Base-by-base conservation (phyloP, 2,888 invertebrate genomes). In the Plebejus anna region DNA sequence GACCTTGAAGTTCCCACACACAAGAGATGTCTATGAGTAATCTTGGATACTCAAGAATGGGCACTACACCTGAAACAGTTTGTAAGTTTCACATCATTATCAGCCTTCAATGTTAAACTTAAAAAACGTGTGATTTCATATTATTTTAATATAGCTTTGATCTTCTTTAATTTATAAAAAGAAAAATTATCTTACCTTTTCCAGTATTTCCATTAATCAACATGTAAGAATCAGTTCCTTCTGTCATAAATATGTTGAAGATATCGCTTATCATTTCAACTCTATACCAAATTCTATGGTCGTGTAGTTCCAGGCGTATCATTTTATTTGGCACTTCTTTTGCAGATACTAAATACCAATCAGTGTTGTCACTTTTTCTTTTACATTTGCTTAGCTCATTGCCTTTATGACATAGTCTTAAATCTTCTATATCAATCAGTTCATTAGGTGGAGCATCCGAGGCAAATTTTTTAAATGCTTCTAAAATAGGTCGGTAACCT, bases 401-500 rank as follows among this genome's bases (percentile, higher is more conserved):
- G 1, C 42, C 76, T 38, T 81, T 83, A n/a, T 82, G 82, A 59
- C 87, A 89, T 61, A 82, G 80, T n/a, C 78, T 81, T 0, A 91
- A 78, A 59, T 92, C 92, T 83, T 94, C 92, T 38, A 94, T 90
- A 61, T 94, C 96, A 0, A 84, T 75, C 51, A 95, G 88, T 75
- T 87, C 91, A 13, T 77, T 84, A n/a, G 79, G 75, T 57, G 82
- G 90, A 13, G 95, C 94, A 81, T 96, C 96, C 4, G 83, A 88
- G 0, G 96, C 96, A 80, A 96, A 95, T 0, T 95, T 95, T 84
- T 97, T 97, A 87, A 97, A 96, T 1, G 96, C 95, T 82, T 97
- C 96, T 70, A 97, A 85, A 75, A 97, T 97, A 0, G 97, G 95
- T 11, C 97, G 92, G 83, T 96, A 97, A 0, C 97, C 97, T 0